Evolutionary conservation across 2,797 vertebrate species (phyloP).

Genomic region (Neosilurus mollespiculum): DNA sequence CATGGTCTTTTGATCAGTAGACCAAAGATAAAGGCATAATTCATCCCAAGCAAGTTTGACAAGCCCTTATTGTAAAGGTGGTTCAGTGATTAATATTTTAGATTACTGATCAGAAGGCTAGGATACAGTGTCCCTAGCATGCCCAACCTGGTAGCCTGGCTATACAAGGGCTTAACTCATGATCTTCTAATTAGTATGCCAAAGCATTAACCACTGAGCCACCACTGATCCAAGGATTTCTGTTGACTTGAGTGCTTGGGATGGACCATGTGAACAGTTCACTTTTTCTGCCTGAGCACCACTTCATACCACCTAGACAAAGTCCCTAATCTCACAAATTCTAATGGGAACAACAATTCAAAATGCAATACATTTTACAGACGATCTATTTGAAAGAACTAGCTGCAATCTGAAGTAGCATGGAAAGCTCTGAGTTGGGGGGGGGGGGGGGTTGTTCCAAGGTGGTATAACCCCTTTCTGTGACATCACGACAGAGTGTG

Average conservation of each 20-base stretch:
- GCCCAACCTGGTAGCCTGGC: background rate
- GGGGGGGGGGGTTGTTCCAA: no score
- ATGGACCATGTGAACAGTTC: background rate
- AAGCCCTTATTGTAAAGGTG: background rate
- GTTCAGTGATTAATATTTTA: background rate
- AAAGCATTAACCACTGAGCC: background rate
- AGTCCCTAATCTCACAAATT: background rate
- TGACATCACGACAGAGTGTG: no score
- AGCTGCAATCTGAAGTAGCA: no score
- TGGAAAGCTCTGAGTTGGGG: no score
- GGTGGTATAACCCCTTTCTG: no score
- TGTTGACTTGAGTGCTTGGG: background rate
- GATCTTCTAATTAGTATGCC: background rate
- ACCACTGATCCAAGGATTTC: background rate
- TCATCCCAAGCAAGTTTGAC: background rate
- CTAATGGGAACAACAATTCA: background rate
- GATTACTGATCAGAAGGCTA: background rate
- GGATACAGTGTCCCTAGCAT: background rate
- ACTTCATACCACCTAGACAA: background rate
- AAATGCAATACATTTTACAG: constrained; percentile 5
- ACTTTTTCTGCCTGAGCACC: background rate
- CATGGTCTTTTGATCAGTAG: background rate
- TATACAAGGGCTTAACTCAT: background rate
- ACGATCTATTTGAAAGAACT: background rate
- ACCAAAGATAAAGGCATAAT: background rate